Base-by-base conservation (phyloP, 2,113 vertebrate species). In the Dolichotis patagonum region DNA sequence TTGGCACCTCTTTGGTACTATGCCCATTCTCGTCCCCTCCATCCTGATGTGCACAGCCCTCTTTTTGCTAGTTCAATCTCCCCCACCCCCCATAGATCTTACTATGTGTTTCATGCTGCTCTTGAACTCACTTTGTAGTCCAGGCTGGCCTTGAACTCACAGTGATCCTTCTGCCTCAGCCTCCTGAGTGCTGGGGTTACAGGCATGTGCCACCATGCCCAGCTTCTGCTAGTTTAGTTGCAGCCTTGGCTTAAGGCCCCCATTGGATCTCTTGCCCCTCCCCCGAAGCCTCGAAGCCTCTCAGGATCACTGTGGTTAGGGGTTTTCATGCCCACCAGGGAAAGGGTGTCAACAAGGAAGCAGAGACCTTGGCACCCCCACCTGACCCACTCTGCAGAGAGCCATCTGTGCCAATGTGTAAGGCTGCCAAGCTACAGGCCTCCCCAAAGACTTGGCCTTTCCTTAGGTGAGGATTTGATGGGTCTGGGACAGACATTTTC, bases 1-100 rank as follows among this genome's bases (percentile, higher is more conserved):
- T 81, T 35, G 38, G 63, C 62, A 16, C 14, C 38, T 73, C 56
- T 73, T 3, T 35, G 54, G 3, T 11, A 62, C 80, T 20, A 41
- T 9, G 4, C 38, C 35, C 11, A 0, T n/a, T 19, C 54, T 69
- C 71, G 7, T 0, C 24, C 32, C 60, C 30, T 19, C 28, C 10
- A 11, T 3, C 1, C 90, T n/a, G 49, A 38, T 0, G 0, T 7
- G 7, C 41, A 1, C 17, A 56, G n/a, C 62, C 60, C 1, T 83
- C 38, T 52, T 86, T 56, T 49, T 83, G 65, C 73, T 0, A 1
- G 35, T 77, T n/a, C n/a, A n/a, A n/a, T n/a, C n/a, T n/a, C n/a
- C n/a, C n/a, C n/a, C n/a, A n/a, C n/a, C n/a, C n/a, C n/a, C n/a
- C n/a, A n/a, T n/a, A n/a, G n/a, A n/a, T n/a, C n/a, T n/a, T n/a